A percentile compares a stretch with the other conserved stretches of the same genome.
Conservation (phyloP, 2,797 vertebrate species). For the Melanotaenia parkinsoni region DNA sequence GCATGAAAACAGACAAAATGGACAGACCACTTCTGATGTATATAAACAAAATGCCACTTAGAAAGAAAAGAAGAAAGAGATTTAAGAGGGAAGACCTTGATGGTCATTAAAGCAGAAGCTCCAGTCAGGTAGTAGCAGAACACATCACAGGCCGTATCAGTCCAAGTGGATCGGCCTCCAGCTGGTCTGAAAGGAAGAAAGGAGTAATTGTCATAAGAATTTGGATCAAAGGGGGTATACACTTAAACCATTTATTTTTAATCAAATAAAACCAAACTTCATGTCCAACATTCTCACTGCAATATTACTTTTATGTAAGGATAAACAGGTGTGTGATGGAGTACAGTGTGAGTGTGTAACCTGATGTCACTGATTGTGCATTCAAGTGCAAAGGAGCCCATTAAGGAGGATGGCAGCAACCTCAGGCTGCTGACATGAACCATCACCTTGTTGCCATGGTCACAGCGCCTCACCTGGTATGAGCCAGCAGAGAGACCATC, state of each 20-base stretch:
- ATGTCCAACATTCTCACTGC: background rate
- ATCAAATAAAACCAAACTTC: too few species aligned
- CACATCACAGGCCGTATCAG: slow-evolving; percentile 90
- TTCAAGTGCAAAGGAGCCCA: slow-evolving; percentile 82
- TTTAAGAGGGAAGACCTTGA: slow-evolving; percentile 80
- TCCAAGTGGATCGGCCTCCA: slow-evolving; percentile 90
- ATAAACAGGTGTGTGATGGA: background rate
- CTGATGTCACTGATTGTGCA: slow-evolving; percentile 90
- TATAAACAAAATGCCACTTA: too few species aligned
- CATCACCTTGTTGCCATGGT: slow-evolving; percentile 85
- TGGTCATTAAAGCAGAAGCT: slow-evolving; percentile 80
- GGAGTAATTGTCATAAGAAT: background rate
- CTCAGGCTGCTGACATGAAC: slow-evolving; percentile 81
- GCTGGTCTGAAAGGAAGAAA: slow-evolving; percentile 83
- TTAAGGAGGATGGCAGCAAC: slow-evolving; percentile 82
- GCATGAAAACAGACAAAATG: background rate
- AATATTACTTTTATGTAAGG: background rate
- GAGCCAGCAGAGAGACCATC: slow-evolving; percentile 1
- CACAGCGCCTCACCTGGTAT: slow-evolving; percentile 88
- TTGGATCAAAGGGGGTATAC: background rate
- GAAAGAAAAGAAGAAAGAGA: background rate
- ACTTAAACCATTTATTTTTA: too few species aligned
- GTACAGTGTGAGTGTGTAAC: slow-evolving; percentile 66
- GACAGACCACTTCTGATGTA: too few species aligned
- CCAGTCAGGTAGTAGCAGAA: slow-evolving; percentile 86